These are phyloP conservation scores for Mesoligia furuncula DNA, from an alignment of 2,888 invertebrate species.

Conservation along the genomic window DNA sequence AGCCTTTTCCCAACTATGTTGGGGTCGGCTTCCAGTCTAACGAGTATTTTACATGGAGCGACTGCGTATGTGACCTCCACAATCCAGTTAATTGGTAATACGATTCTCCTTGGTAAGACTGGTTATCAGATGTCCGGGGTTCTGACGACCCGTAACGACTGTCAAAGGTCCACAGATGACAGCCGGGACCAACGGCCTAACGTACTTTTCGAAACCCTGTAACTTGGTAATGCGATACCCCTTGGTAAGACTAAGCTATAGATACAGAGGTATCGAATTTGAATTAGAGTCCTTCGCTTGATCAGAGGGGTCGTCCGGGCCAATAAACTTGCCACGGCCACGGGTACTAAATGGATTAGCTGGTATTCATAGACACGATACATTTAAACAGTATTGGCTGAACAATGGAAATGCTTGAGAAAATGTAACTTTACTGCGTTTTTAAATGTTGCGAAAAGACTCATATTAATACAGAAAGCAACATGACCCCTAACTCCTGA, in stretches of 20 bases:
- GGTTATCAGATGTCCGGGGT: no score
- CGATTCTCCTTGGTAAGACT: neutral
- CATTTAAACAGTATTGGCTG: slow-evolving; percentile 14
- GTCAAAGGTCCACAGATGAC: no score
- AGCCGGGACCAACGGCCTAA: no score
- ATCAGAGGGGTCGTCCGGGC: slow-evolving; percentile 13
- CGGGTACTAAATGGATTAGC: slow-evolving; percentile 47
- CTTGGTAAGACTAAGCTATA: neutral
- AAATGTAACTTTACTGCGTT: neutral
- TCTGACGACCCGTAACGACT: no score
- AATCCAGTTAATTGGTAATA: neutral
- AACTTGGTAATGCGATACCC: neutral
- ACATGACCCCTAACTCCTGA: neutral
- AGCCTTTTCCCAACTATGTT: neutral
- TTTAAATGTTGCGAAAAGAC: neutral
- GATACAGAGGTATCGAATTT: neutral
- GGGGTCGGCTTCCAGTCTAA: neutral
- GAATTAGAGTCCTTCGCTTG: slow-evolving; percentile 17
- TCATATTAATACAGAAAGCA: neutral
- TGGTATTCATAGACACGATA: slow-evolving; percentile 6
- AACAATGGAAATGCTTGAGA: neutral
- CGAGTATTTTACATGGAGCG: neutral
- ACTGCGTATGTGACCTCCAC: neutral
- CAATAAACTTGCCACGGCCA: slow-evolving; percentile 28
- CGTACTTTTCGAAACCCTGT: neutral